phyloP scores from a whole-genome alignment of 2,888 invertebrate genomes.

The Venusia cambrica region DNA sequence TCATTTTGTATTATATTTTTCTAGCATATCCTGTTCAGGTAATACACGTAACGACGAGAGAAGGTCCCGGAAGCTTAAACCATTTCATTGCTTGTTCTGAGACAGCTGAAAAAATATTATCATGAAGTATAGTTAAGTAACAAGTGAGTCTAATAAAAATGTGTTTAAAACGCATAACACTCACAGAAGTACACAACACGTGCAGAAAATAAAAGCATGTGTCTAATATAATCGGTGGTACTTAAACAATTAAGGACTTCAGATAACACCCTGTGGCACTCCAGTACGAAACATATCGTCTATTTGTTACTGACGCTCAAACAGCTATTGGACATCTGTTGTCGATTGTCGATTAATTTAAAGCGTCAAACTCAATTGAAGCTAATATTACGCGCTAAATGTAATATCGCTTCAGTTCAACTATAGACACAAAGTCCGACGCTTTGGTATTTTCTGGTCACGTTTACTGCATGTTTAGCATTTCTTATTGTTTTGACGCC shows the following conservation, averaged over 20 bases:
- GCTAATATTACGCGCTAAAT: slow-evolving; percentile 8
- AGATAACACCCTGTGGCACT: slow-evolving; percentile 18
- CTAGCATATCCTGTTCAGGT: no score
- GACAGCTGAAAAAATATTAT: no score
- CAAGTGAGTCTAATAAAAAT: slow-evolving; percentile 4
- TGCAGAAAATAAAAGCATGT: slow-evolving; percentile 19
- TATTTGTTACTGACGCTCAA: slow-evolving; percentile 9
- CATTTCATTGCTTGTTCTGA: no score
- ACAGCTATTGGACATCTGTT: slow-evolving; percentile 15
- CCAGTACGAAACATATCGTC: slow-evolving; percentile 7
- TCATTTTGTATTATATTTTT: no score
- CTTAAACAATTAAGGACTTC: slow-evolving; percentile 21
- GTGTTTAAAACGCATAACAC: slow-evolving; percentile 10
- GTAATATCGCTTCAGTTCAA: slow-evolving; percentile 1
- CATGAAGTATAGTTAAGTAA: no score
- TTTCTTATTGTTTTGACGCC: no score
- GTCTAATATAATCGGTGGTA: slow-evolving; percentile 20
- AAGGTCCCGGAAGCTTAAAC: no score
- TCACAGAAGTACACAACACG: slow-evolving; percentile 13
- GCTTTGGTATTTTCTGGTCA: neutral
- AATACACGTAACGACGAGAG: no score
- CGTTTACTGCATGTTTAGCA: no score
- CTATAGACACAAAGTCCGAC: slow-evolving; percentile 4
- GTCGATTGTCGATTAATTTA: slow-evolving; percentile 17
- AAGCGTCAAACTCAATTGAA: slow-evolving; percentile 16